Base-by-base conservation (phyloP, 2,797 vertebrate genomes). In the Crotalus adamanteus region DNA sequence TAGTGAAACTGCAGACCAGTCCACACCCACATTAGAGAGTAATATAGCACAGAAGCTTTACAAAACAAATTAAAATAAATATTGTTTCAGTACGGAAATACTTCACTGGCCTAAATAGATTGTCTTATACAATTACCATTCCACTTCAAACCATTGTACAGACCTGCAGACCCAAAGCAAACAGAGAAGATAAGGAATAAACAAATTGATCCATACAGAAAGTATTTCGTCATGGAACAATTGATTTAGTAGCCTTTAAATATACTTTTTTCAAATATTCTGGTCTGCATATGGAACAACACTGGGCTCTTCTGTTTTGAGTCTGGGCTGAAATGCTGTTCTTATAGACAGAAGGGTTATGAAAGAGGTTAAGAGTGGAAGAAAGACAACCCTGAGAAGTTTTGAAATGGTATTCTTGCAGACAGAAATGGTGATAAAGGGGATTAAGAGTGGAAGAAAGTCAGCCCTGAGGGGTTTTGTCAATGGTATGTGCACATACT, bases 11-110 rank as follows among this genome's bases (percentile, higher is more conserved):
- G 28, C 47, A 5, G 37, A 42, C 28, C 31, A 3, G 90, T 16
- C 47, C 59, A 53, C 47, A 31, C 37, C 47, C 57, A 53, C 57
- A 26, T 28, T 25, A 55, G 53, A 90, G 7, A 86, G 26, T 37
- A 31, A 28, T 4, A 28, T 60, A 86, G 28, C 20, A 91, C 1
- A n/a, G 20, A 88, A 42, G 13, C 22, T 56, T 4, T 59, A 8
- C 31, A 57, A 91, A 31, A 47, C 59, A 37, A 22, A n/a, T 53
- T 86, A 73, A 73, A 37, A 73, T 73, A 73, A 73, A 78, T 22
- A 42, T 85, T 11, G 13, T n/a, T 92, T 92, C 83, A 94, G 55
- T 91, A 73, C 47, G 92, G 63, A 0, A 55, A 47, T 42, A 93
- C 65, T 0, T 0, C 47, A 83, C 0, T 0, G 91, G 91, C 5